phyloP scores from a whole-genome alignment of 2,113 vertebrate species.

The Pterocles burchelli region DNA sequence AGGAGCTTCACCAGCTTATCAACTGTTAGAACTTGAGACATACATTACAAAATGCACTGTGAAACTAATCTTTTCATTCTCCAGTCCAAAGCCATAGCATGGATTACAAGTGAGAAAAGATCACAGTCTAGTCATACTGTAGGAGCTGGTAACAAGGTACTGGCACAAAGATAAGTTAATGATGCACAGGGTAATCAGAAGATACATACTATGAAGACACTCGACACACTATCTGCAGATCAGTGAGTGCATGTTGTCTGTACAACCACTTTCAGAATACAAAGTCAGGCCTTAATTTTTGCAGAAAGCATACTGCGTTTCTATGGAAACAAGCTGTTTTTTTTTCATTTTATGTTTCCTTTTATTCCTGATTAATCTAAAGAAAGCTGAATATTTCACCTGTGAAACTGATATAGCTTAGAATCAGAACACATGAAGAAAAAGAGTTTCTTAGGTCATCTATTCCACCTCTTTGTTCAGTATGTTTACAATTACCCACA shows the following conservation, averaged over 20 bases:
- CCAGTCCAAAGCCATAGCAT: not conserved
- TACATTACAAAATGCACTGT: not conserved
- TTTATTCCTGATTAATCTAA: slow-evolving; percentile 6
- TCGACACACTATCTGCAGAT: slow-evolving; percentile 39
- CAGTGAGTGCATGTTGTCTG: not conserved
- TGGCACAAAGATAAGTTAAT: not conserved
- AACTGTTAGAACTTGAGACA: not conserved
- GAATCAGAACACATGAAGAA: not conserved
- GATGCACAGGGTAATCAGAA: not conserved
- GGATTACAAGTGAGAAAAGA: not conserved
- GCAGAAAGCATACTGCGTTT: not conserved
- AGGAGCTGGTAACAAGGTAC: not conserved
- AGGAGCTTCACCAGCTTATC: not conserved
- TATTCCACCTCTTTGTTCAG: not conserved
- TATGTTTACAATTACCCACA: not conserved
- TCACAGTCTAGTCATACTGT: not conserved
- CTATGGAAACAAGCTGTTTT: not conserved
- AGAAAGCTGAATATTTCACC: not conserved
- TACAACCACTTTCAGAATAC: slow-evolving; percentile 14
- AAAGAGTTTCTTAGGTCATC: not conserved
- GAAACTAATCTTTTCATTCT: not conserved
- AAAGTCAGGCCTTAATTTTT: slow-evolving; percentile 45
- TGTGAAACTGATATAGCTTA: not conserved
- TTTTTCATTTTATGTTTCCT: not conserved
- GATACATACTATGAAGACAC: not conserved